phyloP scores from a whole-genome alignment of 1,140 invertebrate species.

The Drosophila orena region DNA sequence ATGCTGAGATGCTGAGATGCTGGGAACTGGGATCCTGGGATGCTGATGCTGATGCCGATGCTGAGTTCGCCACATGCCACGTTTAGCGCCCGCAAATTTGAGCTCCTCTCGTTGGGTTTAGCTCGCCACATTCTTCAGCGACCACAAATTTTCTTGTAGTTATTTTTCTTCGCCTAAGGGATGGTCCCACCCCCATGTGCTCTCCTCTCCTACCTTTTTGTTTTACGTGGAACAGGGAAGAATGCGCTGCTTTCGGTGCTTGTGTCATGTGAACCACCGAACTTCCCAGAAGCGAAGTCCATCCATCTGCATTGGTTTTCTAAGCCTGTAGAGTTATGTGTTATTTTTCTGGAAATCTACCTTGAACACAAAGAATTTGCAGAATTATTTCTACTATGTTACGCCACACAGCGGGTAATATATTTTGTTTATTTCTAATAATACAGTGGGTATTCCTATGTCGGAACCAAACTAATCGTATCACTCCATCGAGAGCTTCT shows the following conservation, averaged over 20 bases:
- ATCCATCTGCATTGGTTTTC: not conserved
- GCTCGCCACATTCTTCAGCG: constrained; percentile 63
- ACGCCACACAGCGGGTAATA: constrained; percentile 6
- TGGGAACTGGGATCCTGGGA: constrained; percentile 12
- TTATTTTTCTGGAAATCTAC: too few relatives aligned
- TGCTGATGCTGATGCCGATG: constrained; percentile 30
- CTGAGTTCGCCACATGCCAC: constrained; percentile 68
- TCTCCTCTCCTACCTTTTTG: constrained; percentile 6
- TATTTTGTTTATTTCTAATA: too few relatives aligned
- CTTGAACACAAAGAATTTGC: too few relatives aligned
- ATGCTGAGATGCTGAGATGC: constrained; percentile 10
- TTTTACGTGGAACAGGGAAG: constrained; percentile 22
- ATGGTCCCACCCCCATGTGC: not conserved
- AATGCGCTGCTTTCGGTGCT: constrained; percentile 1
- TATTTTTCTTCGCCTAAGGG: constrained; percentile 66
- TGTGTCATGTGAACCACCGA: not conserved
- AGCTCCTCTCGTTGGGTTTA: constrained; percentile 43
- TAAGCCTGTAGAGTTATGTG: too few relatives aligned
- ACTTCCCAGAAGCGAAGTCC: not conserved
- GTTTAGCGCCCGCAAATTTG: constrained; percentile 78
- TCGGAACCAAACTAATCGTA: constrained; percentile 8
- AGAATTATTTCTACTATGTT: too few relatives aligned
- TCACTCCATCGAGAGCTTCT: constrained; percentile 6
- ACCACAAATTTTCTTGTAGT: constrained; percentile 79
- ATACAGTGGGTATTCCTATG: constrained; percentile 20